Conservation (phyloP, 2,113 vertebrate genomes). For the Gopherus flavomarginatus region DNA sequence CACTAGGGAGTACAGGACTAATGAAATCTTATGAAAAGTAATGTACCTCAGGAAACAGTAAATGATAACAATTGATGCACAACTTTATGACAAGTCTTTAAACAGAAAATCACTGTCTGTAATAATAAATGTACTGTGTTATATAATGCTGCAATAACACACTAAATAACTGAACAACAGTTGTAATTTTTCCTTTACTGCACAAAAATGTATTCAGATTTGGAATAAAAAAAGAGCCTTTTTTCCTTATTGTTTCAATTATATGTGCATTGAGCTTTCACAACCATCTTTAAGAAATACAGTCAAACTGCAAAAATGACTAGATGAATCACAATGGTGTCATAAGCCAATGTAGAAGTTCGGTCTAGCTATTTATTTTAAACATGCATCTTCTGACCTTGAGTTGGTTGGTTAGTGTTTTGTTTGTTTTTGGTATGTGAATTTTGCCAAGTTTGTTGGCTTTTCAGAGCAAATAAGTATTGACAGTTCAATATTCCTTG, state of each 20-base stretch:
- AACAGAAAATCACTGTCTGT: conserved; percentile 48
- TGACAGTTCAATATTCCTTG: neutral
- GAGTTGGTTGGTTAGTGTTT: neutral
- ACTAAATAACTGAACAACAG: conserved; percentile 49
- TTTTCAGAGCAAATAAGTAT: neutral
- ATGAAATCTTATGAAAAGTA: conserved; percentile 61
- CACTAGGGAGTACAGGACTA: conserved; percentile 28
- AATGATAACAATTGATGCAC: conserved; percentile 55
- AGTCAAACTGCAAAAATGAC: neutral
- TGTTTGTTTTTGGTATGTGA: neutral
- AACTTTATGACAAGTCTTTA: conserved; percentile 44
- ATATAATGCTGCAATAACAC: conserved; percentile 39
- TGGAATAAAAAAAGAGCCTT: neutral
- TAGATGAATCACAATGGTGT: neutral
- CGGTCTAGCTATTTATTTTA: neutral
- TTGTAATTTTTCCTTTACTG: conserved; percentile 28
- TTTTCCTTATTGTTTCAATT: conserved; percentile 3
- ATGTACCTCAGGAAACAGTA: conserved; percentile 42
- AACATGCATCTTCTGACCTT: neutral
- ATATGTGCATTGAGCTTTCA: neutral
- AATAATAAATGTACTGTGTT: conserved; percentile 52
- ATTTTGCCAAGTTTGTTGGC: neutral
- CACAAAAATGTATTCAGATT: conserved; percentile 22
- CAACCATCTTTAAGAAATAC: neutral
- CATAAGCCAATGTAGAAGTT: neutral